Evolutionary conservation across 2,888 invertebrate species (phyloP).

Genomic region (Sinopyrophorus schimmeli): DNA sequence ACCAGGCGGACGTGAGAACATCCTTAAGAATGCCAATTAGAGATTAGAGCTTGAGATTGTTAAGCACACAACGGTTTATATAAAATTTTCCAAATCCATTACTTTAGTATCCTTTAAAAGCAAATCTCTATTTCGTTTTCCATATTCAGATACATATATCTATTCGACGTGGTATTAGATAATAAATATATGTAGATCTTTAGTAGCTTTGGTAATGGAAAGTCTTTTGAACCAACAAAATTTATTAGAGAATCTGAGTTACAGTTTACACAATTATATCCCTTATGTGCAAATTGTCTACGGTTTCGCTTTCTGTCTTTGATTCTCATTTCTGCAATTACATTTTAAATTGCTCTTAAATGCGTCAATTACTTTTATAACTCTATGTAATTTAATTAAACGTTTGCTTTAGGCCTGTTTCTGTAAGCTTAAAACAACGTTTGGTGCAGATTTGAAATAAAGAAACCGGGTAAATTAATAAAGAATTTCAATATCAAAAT

Average conservation of each 20-base stretch:
- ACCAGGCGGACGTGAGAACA: no score
- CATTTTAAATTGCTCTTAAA: constrained; percentile 18
- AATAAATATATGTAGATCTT: no score
- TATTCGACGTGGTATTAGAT: no score
- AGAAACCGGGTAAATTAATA: constrained; percentile 11
- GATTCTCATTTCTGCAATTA: constrained; percentile 22
- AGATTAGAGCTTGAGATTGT: no score
- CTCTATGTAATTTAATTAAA: constrained; percentile 11
- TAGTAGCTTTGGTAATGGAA: no score
- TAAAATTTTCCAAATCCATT: no score
- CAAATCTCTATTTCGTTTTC: no score
- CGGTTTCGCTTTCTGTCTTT: constrained; percentile 16
- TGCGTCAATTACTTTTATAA: constrained; percentile 8
- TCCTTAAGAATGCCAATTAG: no score
- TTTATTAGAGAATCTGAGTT: constrained; percentile 30
- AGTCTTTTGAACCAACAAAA: constrained; percentile 14
- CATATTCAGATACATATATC: no score
- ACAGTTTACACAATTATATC: constrained; percentile 20
- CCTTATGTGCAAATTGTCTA: constrained; percentile 24
- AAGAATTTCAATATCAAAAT: constrained; percentile 13
- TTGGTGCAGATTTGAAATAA: constrained; percentile 2
- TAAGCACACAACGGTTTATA: no score
- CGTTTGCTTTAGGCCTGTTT: constrained; percentile 6
- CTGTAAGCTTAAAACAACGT: constrained; percentile 4
- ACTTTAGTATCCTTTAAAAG: no score